Evolutionary conservation across 2,888 invertebrate species (phyloP).

Genomic region (Acanthosepion esculentum): DNA sequence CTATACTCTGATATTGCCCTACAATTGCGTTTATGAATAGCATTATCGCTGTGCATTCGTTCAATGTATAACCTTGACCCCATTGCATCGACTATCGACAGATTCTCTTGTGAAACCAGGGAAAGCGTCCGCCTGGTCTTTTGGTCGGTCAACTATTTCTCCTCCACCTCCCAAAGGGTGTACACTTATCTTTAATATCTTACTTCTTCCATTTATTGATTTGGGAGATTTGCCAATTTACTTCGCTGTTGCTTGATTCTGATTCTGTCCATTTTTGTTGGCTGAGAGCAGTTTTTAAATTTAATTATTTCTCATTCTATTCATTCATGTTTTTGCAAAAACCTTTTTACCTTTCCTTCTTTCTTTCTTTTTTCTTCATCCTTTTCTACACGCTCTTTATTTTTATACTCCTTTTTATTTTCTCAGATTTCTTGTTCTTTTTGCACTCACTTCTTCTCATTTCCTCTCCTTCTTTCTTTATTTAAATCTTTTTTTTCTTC

Average conservation of each 20-base stretch:
- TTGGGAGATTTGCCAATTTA: neutral
- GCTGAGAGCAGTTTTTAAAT: too few relatives aligned
- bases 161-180: neutral
- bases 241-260: neutral
- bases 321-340: too few relatives aligned
- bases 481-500: too few relatives aligned
- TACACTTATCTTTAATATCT: neutral
- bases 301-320: too few relatives aligned
- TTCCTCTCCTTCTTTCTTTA: too few relatives aligned
- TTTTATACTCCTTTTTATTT: neutral
- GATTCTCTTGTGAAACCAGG: neutral
- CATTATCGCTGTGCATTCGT: conserved; percentile 33
- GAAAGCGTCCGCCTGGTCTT: neutral
- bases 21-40: neutral
- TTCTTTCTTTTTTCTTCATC: too few relatives aligned
- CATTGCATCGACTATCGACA: neutral
- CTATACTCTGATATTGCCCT: neutral
- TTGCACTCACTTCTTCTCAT: neutral
- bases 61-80: neutral
- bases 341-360: too few relatives aligned
- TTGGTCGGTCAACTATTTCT: neutral
- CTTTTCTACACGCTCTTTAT: too few relatives aligned
- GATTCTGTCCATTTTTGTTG: neutral
- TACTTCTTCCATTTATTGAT: neutral
- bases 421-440: neutral